Conservation (phyloP, 2,113 vertebrate species). For the Carassius gibelio region DNA sequence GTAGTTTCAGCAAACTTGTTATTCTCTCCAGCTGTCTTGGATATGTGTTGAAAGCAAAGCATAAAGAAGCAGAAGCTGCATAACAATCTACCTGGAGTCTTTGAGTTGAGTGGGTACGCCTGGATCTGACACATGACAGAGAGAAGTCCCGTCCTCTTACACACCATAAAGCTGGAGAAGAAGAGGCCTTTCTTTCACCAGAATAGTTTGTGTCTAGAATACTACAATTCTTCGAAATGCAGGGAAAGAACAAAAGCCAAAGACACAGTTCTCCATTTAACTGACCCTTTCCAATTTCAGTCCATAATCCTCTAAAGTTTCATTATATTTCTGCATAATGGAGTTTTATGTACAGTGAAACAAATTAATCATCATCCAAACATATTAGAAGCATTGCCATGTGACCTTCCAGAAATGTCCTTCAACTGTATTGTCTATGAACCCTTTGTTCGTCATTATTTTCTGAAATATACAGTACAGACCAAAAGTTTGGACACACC, state of each 20-base stretch:
- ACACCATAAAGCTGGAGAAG: background rate
- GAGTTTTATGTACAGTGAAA: background rate
- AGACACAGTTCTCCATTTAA: background rate
- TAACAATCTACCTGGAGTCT: background rate
- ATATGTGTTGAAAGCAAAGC: background rate
- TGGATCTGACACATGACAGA: background rate
- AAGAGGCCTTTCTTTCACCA: background rate
- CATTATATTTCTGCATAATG: background rate
- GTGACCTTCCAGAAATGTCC: background rate
- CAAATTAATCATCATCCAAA: background rate
- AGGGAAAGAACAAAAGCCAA: background rate
- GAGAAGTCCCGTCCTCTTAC: background rate
- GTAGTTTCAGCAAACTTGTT: background rate
- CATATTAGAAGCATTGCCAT: background rate
- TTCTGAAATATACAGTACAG: no score
- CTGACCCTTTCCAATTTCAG: background rate
- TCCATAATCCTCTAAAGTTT: background rate
- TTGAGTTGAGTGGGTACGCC: background rate
- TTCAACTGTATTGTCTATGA: background rate
- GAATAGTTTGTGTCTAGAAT: background rate
- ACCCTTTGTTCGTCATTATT: background rate
- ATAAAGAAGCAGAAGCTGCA: background rate
- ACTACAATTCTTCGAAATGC: background rate
- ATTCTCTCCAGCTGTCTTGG: background rate
- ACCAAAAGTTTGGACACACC: no score